Conservation (phyloP, 2,888 invertebrate genomes). For the Athalia circularis region DNA sequence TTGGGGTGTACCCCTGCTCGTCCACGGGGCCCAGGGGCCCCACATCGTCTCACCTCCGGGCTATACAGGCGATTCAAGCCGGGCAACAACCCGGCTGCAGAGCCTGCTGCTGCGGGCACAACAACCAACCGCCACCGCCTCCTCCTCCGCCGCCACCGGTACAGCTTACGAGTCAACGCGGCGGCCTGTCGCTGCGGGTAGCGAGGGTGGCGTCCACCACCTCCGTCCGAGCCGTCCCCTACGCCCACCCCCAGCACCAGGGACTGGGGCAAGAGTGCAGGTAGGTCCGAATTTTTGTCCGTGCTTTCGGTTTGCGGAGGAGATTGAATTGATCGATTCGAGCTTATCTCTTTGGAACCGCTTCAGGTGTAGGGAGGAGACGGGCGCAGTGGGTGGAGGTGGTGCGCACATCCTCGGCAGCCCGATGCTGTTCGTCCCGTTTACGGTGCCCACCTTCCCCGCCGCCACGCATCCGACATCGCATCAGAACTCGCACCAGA, state of each 20-base stretch:
- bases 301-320: background rate
- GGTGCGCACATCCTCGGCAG: conserved; percentile 74
- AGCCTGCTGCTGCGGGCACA: conserved; percentile 71
- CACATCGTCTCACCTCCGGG: conserved; percentile 60
- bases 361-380: conserved; percentile 73
- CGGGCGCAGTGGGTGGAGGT: conserved; percentile 74
- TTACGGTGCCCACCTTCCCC: conserved; percentile 73
- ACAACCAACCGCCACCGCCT: conserved; percentile 64
- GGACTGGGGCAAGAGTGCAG: conserved; percentile 73
- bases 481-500: conserved; percentile 61
- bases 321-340: too few species aligned
- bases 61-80: conserved; percentile 56
- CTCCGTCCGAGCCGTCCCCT: conserved; percentile 74
- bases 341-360: background rate
- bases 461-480: conserved; percentile 63
- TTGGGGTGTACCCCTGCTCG: conserved; percentile 73
- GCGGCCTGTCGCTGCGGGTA: conserved; percentile 73
- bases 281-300: conserved; percentile 58
- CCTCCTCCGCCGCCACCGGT: conserved; percentile 62
- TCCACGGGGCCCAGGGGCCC: conserved; percentile 50
- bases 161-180: conserved; percentile 71
- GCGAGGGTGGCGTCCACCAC: conserved; percentile 75
- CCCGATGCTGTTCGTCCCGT: conserved; percentile 74
- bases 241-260: conserved; percentile 74
- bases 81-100: conserved; percentile 64